These are phyloP conservation scores for Phocoena phocoena DNA, from an alignment of 2,113 vertebrate genomes.

Conservation along the genomic window DNA sequence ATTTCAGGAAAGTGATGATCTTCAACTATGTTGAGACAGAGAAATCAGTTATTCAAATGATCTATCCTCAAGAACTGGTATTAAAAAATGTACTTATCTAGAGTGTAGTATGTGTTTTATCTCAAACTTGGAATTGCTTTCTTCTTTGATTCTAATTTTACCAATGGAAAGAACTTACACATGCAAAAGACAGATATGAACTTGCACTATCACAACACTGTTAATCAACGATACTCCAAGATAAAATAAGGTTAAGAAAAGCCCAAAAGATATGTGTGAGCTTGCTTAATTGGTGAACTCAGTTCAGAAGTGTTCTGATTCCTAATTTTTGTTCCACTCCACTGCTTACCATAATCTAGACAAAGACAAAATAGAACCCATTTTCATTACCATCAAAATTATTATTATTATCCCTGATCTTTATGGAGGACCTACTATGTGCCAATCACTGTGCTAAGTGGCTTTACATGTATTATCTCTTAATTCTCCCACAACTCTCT, in stretches of 20 bases:
- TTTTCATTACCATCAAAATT: not conserved
- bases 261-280: not conserved
- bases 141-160: conserved; percentile 43
- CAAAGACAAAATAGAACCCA: not conserved
- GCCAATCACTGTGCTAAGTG: not conserved
- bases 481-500: not conserved
- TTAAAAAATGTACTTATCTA: not conserved
- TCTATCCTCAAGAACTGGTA: not conserved
- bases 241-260: no score
- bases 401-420: not conserved
- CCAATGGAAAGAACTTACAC: not conserved
- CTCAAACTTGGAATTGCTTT: conserved; percentile 2
- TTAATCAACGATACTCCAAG: no score
- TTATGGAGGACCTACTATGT: not conserved
- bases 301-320: not conserved
- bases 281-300: not conserved
- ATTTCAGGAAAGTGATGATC: conserved; percentile 39
- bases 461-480: not conserved
- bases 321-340: not conserved
- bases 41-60: conserved; percentile 27
- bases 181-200: not conserved
- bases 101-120: not conserved
- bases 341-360: not conserved
- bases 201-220: no score
- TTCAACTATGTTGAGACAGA: conserved; percentile 30